Evolutionary conservation across 2,888 invertebrate genomes (phyloP), one percentile per base, ranked within the genome.

Genomic region (Torymus tubicola): DNA sequence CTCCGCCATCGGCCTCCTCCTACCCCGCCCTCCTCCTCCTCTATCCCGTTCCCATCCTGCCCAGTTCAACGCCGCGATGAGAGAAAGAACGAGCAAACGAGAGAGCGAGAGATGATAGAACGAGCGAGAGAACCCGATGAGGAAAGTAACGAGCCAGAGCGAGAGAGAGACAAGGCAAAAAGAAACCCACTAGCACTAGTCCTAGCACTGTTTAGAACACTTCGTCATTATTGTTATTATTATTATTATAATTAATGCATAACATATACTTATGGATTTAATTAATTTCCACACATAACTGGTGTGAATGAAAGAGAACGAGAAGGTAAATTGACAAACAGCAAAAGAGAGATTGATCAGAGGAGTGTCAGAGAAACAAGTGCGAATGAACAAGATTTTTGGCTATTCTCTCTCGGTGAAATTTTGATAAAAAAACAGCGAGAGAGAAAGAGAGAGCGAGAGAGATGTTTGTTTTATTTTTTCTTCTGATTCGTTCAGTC

Each of bases 131-230:
- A 58, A 61, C 58, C 11, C 24, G 21, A 63, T 24, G 11, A 61
- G 14, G 18, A 42, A 72, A 50, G 16, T 18, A 21, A 24, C 53
- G 60, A 72, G 24, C n/a, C 10, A 18, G 53, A 68, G n/a, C 18
- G 72, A 60, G 53, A 76, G 65, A 76, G 69, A 72, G 42, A 79
- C 21, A 78, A 71, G 78, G 58, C 21, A 69, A 75, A 72, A 77
- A 80, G 18, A 61, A 85, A 87, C 86, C 87, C 86, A 86, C 86
- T 90, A 90, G 90, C 90, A 90, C 90, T 90, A 90, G 90, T 90
- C 90, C 89, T 90, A 90, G 89, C 90, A 90, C 89, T 90, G 88
- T 90, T 90, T 90, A 90, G 89, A 90, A 89, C 89, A 90, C 88
- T 87, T 89, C 90, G 88, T 90, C 87, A 89, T 90, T 90, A 89